These are phyloP conservation scores for Harpegnathos saltator DNA, from an alignment of 1,140 invertebrate species.

Conservation along the genomic window DNA sequence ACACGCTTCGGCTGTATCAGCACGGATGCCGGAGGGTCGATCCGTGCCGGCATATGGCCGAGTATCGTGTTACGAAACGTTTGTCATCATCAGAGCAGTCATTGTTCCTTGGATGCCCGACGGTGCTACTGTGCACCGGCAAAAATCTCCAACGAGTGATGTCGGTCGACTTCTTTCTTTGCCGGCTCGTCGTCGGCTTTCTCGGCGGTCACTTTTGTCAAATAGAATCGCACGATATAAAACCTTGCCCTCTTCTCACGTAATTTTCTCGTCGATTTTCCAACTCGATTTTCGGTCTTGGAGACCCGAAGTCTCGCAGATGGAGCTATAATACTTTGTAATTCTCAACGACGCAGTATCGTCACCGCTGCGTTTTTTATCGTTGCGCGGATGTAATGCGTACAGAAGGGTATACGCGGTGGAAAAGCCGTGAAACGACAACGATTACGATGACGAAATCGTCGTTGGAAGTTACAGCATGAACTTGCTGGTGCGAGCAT, in stretches of 20 bases:
- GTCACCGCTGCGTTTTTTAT: no score
- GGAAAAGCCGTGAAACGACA: no score
- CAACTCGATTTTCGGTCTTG: no score
- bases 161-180: constrained; percentile 75
- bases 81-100: constrained; percentile 84
- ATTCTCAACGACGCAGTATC: no score
- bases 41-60: constrained; percentile 81
- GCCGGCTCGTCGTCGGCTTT: constrained; percentile 47
- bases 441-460: no score
- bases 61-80: constrained; percentile 84
- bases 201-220: background rate
- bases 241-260: no score
- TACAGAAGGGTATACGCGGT: no score
- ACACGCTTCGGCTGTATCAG: constrained; percentile 62
- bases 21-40: constrained; percentile 75
- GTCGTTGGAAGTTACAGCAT: no score
- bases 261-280: background rate
- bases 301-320: no score
- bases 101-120: constrained; percentile 81
- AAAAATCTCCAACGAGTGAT: constrained; percentile 77
- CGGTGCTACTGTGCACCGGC: constrained; percentile 68
- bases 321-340: no score
- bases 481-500: no score
- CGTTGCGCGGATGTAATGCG: no score
- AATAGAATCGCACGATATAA: background rate